Conservation (phyloP, 2,888 invertebrate genomes). For the Creontiades dilutus region DNA sequence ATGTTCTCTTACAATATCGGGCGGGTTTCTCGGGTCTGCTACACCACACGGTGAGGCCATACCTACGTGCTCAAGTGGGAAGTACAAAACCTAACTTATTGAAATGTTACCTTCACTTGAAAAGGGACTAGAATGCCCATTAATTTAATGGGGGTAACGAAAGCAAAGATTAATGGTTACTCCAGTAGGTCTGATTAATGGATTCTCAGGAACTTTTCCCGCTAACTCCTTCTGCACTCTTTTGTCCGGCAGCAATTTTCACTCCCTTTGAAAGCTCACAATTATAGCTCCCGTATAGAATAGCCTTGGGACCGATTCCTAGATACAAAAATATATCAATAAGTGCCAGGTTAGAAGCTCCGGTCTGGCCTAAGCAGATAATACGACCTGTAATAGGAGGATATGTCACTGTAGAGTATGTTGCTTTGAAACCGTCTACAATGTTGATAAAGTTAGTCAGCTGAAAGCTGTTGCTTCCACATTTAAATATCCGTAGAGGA, state of each 20-base stretch:
- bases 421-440: no score
- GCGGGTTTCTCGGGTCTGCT: not conserved
- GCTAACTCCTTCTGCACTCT: conserved; percentile 37
- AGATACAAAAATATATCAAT: not conserved
- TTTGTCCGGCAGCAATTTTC: not conserved
- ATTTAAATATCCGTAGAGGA: no score
- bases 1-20: not conserved
- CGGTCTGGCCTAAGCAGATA: no score
- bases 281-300: not conserved
- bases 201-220: conserved; percentile 4
- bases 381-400: no score
- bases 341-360: no score
- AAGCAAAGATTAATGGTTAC: conserved; percentile 49
- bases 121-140: conserved; percentile 2
- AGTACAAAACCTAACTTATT: conserved; percentile 1
- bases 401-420: no score
- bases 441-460: no score
- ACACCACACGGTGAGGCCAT: no score
- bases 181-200: conserved; percentile 33
- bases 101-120: conserved; percentile 23
- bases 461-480: no score
- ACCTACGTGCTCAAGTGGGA: not conserved
- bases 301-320: not conserved
- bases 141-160: conserved; percentile 46
- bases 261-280: not conserved